Conservation (phyloP, 2,797 vertebrate genomes). For the Alcedo quadribrachys region DNA sequence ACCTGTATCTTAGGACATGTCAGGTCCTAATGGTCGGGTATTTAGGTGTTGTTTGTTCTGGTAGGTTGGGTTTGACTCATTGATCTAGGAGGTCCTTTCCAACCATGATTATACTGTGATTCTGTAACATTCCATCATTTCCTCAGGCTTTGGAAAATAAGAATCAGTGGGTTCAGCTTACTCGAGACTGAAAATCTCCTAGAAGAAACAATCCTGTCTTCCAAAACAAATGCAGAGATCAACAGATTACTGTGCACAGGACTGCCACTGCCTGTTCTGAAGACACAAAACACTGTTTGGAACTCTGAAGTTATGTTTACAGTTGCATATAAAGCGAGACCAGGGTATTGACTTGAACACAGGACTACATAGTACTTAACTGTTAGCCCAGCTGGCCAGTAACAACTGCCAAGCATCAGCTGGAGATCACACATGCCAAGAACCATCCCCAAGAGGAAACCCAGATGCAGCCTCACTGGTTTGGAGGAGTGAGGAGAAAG, state of each 20-base stretch:
- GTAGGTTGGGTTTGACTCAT: too few relatives aligned
- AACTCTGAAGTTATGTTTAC: neutral
- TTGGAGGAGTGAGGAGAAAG: neutral
- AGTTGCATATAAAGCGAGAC: neutral
- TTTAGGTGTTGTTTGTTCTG: too few relatives aligned
- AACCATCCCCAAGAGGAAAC: neutral
- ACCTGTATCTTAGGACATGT: neutral
- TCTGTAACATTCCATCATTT: neutral
- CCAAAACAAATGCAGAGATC: neutral
- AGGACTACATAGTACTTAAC: neutral
- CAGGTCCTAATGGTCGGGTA: too few relatives aligned
- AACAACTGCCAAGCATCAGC: neutral
- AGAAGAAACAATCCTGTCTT: neutral
- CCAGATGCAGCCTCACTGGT: neutral
- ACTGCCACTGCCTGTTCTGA: neutral
- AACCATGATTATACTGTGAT: too few relatives aligned
- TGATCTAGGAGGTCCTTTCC: too few relatives aligned
- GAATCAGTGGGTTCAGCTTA: neutral
- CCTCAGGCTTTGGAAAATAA: neutral
- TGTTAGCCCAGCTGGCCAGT: neutral
- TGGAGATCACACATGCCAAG: neutral
- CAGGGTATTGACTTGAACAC: neutral
- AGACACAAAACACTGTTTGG: neutral
- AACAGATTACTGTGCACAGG: neutral
- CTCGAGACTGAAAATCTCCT: neutral